Conservation (phyloP, 2,113 vertebrate species). For the Phodopus roborovskii region DNA sequence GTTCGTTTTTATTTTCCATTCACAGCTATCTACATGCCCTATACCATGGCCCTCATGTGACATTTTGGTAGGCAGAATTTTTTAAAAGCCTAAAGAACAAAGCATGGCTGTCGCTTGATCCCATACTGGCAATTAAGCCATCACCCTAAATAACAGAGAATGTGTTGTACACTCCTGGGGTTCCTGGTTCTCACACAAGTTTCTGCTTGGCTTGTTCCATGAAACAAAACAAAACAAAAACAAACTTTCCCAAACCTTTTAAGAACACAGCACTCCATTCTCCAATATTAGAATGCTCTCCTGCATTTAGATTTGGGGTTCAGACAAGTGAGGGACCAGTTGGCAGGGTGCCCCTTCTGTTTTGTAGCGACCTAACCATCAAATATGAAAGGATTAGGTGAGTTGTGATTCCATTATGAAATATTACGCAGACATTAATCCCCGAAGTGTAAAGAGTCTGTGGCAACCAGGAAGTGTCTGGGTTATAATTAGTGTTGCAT, state of each 20-base stretch:
- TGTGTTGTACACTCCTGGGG: not conserved
- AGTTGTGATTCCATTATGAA: constrained; percentile 48
- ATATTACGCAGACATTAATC: constrained; percentile 51
- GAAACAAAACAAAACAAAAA: not conserved
- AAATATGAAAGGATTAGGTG: not conserved
- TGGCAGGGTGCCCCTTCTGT: not conserved
- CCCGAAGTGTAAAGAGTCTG: constrained; percentile 25
- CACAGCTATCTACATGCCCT: not conserved
- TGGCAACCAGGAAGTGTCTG: constrained; percentile 67
- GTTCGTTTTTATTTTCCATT: not conserved
- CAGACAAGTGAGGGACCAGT: not conserved
- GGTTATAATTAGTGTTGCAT: constrained; percentile 24
- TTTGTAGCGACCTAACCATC: constrained; percentile 8
- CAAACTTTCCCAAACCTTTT: not conserved
- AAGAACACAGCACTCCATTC: not conserved
- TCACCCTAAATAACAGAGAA: not conserved
- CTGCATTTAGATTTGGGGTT: not conserved
- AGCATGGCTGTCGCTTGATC: not conserved
- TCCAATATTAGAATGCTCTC: not conserved
- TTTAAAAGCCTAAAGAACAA: not conserved
- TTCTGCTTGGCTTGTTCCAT: not conserved
- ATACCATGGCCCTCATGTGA: not conserved
- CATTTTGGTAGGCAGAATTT: not conserved
- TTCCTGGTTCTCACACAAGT: not conserved
- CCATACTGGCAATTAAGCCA: not conserved